These are phyloP conservation scores for Ondatra zibethicus DNA, from an alignment of 2,113 vertebrate species.

Conservation along the genomic window DNA sequence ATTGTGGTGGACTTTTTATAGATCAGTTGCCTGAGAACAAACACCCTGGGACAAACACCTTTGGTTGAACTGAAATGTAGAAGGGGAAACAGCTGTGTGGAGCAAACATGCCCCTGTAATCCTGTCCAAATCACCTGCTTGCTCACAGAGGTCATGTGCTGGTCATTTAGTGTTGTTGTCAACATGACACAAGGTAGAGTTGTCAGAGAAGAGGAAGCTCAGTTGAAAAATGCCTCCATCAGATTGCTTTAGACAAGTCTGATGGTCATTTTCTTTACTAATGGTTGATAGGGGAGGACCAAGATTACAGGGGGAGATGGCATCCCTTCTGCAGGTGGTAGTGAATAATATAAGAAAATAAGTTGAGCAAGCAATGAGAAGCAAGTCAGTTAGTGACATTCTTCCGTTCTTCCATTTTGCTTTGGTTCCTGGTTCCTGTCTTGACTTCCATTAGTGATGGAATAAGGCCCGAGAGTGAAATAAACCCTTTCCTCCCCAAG, in stretches of 20 bases:
- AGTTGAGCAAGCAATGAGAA: neutral
- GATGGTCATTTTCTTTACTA: neutral
- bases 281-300: neutral
- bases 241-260: neutral
- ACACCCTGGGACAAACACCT: rapidly evolving
- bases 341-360: neutral
- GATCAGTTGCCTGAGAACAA: neutral
- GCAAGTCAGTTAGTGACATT: neutral
- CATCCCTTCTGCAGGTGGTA: neutral
- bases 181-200: neutral
- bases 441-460: neutral
- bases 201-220: neutral
- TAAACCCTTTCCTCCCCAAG: neutral
- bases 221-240: neutral
- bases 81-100: neutral
- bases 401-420: neutral
- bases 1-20: neutral
- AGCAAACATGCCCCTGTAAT: rapidly evolving
- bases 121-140: neutral
- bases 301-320: neutral
- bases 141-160: neutral
- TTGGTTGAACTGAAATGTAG: neutral
- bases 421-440: neutral
- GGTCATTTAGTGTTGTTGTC: neutral
- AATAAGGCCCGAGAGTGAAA: neutral